Percentiles rank a stretch among this genome's conserved stretches.
phyloP scores from a whole-genome alignment of 2,888 invertebrate species.

The Ischnura elegans region DNA sequence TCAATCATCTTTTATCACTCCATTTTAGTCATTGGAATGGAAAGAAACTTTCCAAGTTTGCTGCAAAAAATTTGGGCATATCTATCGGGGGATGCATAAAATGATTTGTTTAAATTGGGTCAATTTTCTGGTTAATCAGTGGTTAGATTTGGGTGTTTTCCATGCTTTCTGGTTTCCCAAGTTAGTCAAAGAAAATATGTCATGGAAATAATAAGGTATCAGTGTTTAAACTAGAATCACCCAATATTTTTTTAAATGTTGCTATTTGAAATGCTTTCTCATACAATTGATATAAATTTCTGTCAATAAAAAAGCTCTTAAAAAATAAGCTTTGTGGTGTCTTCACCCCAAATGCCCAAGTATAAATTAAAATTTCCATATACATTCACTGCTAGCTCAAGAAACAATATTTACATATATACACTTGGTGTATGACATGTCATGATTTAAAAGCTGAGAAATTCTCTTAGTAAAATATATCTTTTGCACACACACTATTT shows the following conservation, averaged over 20 bases:
- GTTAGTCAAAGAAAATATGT: slow-evolving; percentile 7
- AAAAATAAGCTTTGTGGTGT: slow-evolving; percentile 49
- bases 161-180: slow-evolving; percentile 28
- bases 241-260: slow-evolving; percentile 22
- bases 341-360: slow-evolving; percentile 62
- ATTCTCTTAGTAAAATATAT: slow-evolving; percentile 63
- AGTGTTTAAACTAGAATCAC: slow-evolving; percentile 37
- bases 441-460: slow-evolving; percentile 63
- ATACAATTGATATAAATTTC: slow-evolving; percentile 29
- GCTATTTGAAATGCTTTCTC: slow-evolving; percentile 53
- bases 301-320: slow-evolving; percentile 54
- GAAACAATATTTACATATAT: slow-evolving; percentile 62
- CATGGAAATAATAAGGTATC: slow-evolving; percentile 45
- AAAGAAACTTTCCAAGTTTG: slow-evolving; percentile 10
- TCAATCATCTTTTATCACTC: background rate
- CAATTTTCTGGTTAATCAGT: background rate
- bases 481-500: slow-evolving; percentile 62
- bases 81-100: background rate
- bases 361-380: slow-evolving; percentile 64
- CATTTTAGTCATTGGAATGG: background rate
- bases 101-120: background rate
- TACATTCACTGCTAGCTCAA: slow-evolving; percentile 48
- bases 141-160: background rate
- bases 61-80: background rate
- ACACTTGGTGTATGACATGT: slow-evolving; percentile 65